Base-by-base conservation (phyloP, 2,888 invertebrate genomes). In the Lathronympha strigana region DNA sequence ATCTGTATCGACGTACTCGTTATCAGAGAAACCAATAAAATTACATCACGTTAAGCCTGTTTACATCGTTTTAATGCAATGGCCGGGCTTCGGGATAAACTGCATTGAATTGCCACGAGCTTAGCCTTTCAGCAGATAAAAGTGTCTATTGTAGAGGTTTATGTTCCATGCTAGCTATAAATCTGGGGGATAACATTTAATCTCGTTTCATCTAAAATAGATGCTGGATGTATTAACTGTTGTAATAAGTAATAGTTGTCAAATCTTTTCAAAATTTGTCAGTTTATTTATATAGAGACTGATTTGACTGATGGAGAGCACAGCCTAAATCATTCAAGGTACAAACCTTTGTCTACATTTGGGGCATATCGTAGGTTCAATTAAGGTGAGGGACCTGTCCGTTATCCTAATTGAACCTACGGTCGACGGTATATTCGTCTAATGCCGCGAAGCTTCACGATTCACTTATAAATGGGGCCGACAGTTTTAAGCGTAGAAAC, bases 1-100 rank as follows among this genome's bases (percentile, higher is more conserved):
- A 13, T 33, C 8, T 11, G 1, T 31, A 1, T 5, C 4, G 8
- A 31, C 13, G 25, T 6, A 25, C 8, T 40, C 17, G 17, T 17
- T 17, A 17, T 19, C n/a, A n/a, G n/a, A 40, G 40, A 21, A 43
- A 21, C 19, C 11, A 23, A 38, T 21, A 53, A 33, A 33, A 53
- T 3, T 33, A 33, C 6, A 19, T 6, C 31, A 51, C 19, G 13
- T 13, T 23, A 38, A 54, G 43, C 74, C 80, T 79, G 75, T 82
- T 81, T 82, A 82, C 81, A 79, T 43, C 43, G 23, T 23, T 23
- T 47, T 47, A 47, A 47, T 47, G 47, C 79, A 81, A 49, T 66
- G 74, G 70, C 64, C 63, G 71, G 75, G 69, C 72, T 77, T 74
- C 69, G 66, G 66, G 74, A 76, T 78, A 78, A 76, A 79, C 74